Conservation (phyloP, 2,797 vertebrate genomes). For the Gymnocypris eckloni region DNA sequence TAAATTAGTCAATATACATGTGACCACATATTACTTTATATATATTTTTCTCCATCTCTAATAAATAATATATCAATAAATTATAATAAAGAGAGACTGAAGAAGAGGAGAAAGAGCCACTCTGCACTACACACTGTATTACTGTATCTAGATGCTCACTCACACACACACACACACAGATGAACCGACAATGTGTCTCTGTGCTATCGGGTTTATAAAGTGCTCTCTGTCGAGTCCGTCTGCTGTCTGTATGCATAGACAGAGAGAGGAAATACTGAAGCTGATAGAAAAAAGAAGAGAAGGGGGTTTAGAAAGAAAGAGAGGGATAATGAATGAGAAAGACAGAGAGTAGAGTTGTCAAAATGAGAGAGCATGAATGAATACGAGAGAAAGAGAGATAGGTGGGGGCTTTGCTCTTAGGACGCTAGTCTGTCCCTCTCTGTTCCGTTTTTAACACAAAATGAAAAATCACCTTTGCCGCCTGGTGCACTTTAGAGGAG, state of each 20-base stretch:
- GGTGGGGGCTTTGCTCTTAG: constrained; percentile 54
- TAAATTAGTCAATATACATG: neutral
- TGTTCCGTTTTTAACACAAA: constrained; percentile 78
- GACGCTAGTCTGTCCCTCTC: constrained; percentile 58
- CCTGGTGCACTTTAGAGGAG: constrained; percentile 85
- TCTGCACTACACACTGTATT: neutral
- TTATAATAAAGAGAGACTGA: neutral
- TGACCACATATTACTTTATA: neutral
- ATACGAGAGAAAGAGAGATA: neutral
- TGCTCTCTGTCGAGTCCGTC: constrained; percentile 22
- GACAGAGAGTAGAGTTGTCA: neutral
- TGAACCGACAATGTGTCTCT: constrained; percentile 1
- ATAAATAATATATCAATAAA: neutral
- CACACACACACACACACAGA: constrained; percentile 3
- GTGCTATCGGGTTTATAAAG: constrained; percentile 31
- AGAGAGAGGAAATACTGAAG: constrained; percentile 65
- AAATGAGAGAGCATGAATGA: neutral
- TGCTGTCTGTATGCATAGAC: constrained; percentile 47
- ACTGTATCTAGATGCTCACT: neutral
- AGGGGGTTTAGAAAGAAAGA: neutral
- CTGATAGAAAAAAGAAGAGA: constrained; percentile 52
- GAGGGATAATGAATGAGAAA: constrained; percentile 15
- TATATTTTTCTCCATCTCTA: neutral
- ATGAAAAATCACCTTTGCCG: constrained; percentile 91
- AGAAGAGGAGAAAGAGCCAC: neutral